Percentiles rank a stretch among this genome's conserved stretches.
These are phyloP conservation scores for Eutrigla gurnardus DNA, from an alignment of 2,797 vertebrate genomes.

Conservation along the genomic window DNA sequence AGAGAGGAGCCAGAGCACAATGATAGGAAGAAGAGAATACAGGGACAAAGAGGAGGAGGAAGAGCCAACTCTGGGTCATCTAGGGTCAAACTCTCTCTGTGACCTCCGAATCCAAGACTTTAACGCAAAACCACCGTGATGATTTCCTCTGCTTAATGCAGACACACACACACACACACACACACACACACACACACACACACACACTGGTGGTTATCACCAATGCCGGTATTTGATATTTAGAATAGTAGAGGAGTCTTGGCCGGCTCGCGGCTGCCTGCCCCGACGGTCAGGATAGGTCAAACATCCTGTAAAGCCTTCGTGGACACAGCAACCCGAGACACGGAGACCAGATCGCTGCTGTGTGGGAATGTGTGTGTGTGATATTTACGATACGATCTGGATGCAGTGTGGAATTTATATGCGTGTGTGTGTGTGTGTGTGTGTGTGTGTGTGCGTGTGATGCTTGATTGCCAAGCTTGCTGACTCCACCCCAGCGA, in stretches of 20 bases:
- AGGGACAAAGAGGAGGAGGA: conserved; percentile 1
- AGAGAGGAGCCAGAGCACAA: neutral
- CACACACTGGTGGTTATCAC: conserved; percentile 48
- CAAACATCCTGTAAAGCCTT: conserved; percentile 78
- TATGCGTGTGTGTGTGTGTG: conserved; percentile 14
- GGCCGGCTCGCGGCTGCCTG: conserved; percentile 43
- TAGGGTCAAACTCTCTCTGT: conserved; percentile 27
- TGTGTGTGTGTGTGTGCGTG: conserved; percentile 10
- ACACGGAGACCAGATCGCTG: conserved; percentile 58
- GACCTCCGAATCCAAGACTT: conserved; percentile 39
- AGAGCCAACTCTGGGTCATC: conserved; percentile 9
- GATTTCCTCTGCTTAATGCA: conserved; percentile 24
- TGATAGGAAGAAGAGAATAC: neutral
- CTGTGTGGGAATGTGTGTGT: conserved; percentile 57
- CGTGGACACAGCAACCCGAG: conserved; percentile 73
- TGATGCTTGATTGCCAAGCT: conserved; percentile 38
- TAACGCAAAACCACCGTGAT: conserved; percentile 20
- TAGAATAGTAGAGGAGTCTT: conserved; percentile 67
- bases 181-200: conserved; percentile 26
- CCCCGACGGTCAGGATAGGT: conserved; percentile 61
- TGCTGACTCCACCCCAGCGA: conserved; percentile 45
- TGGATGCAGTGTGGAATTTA: conserved; percentile 60
- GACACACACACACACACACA: neutral
- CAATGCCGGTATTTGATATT: conserved; percentile 74
- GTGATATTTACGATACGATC: conserved; percentile 69